Evolutionary conservation across 2,888 invertebrate species (phyloP), one percentile per base, ranked within the genome.

Genomic region (Hemistola chrysoprasaria): DNA sequence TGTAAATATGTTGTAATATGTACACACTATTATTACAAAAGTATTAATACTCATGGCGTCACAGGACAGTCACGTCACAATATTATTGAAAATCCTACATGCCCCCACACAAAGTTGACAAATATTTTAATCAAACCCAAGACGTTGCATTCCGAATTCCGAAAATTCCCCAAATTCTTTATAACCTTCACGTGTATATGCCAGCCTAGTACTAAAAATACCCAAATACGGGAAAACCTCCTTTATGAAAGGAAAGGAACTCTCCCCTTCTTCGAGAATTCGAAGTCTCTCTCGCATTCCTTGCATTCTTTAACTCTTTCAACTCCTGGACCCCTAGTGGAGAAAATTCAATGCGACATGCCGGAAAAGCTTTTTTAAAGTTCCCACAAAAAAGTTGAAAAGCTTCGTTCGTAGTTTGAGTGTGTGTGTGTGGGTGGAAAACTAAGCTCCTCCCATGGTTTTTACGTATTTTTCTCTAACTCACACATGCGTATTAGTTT

Each of bases 171-270:
- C 26, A 42, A 64, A 81, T 81, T 72, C 65, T 58, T 65, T 6
- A 21, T 10, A 29, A 56, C 62, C 50, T 62, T 64, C 63, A 50
- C 37, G 9, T 3, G 8, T 32, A 61, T 49, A 66, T 88, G 75
- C 27, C 39, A 16, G 46, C 87, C 87, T 83, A 61, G 85, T 89
- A 52, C 46, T 62, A 74, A 84, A 83, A 87, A 88, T 88, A 75
- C 78, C 76, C 82, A 68, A 83, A 80, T 89, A 88, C 84, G 88
- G 85, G 88, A 90, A 89, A 85, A 83, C 75, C 78, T 80, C 66
- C 84, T 76, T 71, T 80, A 81, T 75, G 75, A 72, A 71, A 67
- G 61, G 57, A 63, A 68, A 65, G 49, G 44, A 47, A 52, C 38
- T 46, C 49, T 51, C 62, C 55, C 58, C 57, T 50, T 53, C 51